Conservation (phyloP, 2,797 vertebrate genomes). For the Clarias laeviceps region DNA sequence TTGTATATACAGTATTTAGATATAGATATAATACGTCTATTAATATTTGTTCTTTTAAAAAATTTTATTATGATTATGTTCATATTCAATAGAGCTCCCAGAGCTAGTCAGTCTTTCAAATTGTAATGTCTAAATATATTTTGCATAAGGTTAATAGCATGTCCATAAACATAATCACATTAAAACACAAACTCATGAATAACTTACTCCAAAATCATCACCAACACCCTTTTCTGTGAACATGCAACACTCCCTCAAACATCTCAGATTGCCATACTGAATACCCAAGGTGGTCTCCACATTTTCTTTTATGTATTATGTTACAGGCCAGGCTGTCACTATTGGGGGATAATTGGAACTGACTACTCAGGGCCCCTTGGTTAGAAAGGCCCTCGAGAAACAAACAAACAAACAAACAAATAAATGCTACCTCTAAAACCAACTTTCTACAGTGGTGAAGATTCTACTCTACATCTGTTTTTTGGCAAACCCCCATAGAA, state of each 20-base stretch:
- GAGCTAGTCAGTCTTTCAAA: background rate
- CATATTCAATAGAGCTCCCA: background rate
- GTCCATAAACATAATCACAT: background rate
- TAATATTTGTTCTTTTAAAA: too few species aligned
- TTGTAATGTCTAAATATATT: background rate
- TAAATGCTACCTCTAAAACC: background rate
- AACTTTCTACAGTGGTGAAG: background rate
- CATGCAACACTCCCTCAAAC: background rate
- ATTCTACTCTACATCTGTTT: background rate
- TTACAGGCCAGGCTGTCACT: conserved; percentile 6
- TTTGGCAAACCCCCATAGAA: too few species aligned
- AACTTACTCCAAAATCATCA: background rate
- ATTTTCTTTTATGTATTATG: conserved; percentile 2
- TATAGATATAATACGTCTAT: too few species aligned
- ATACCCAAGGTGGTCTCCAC: background rate
- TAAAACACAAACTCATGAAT: background rate
- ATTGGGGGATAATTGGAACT: background rate
- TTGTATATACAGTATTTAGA: too few species aligned
- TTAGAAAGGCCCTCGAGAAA: background rate
- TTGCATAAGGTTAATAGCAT: background rate
- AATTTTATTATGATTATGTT: background rate
- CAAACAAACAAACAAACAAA: background rate
- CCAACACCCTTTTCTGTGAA: background rate
- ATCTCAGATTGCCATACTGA: background rate
- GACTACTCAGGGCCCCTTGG: background rate